Conservation (phyloP, 2,797 vertebrate genomes). For the Carcharodon carcharias region DNA sequence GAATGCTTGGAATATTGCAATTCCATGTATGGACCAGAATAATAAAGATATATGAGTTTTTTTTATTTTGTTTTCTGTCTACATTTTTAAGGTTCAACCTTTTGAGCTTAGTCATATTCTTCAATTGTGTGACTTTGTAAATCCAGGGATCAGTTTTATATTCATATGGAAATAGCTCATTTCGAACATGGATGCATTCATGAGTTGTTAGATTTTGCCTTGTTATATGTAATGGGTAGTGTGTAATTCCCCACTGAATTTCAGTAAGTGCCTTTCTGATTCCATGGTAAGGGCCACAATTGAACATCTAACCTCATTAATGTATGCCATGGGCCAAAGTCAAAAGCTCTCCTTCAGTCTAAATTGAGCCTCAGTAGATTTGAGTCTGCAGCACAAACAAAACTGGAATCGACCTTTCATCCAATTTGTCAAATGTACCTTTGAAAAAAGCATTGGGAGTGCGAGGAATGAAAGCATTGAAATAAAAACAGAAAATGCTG, state of each 20-base stretch:
- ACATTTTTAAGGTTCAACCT: neutral
- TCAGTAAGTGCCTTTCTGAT: neutral
- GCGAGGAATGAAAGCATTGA: neutral
- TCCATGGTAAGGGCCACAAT: neutral
- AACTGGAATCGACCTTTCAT: neutral
- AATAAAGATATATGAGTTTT: neutral
- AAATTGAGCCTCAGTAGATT: neutral
- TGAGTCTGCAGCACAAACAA: neutral
- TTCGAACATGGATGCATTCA: neutral
- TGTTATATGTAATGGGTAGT: neutral
- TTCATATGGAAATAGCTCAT: neutral
- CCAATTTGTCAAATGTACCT: neutral
- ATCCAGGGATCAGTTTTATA: neutral
- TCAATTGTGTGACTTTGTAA: neutral
- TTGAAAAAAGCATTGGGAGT: neutral
- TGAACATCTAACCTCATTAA: neutral
- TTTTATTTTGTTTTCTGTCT: neutral
- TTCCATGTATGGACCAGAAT: neutral
- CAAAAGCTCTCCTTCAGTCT: neutral
- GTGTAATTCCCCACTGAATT: neutral
- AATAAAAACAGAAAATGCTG: neutral
- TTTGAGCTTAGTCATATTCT: neutral
- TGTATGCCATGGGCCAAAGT: neutral
- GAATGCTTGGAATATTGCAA: neutral
- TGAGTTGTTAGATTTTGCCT: neutral